Conservation (phyloP, 2,797 vertebrate species). For the Spizella passerina region DNA sequence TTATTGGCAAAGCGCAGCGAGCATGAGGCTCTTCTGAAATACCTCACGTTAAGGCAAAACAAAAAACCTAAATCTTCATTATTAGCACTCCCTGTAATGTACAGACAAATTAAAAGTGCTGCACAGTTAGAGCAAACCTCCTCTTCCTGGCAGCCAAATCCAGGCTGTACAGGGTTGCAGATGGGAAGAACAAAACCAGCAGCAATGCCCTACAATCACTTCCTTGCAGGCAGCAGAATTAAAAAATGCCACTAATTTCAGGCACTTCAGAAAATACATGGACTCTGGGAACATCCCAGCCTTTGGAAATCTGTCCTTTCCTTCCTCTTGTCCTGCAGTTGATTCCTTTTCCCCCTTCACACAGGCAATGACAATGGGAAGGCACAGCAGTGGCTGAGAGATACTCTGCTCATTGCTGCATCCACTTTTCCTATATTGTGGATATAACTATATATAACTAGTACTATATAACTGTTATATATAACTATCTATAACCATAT, state of each 20-base stretch:
- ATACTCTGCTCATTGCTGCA: neutral
- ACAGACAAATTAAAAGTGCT: neutral
- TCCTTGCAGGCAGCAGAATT: neutral
- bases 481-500: neutral
- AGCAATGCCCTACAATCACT: neutral
- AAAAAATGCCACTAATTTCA: neutral
- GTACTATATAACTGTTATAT: neutral
- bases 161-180: neutral
- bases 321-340: neutral
- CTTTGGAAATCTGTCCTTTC: neutral
- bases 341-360: neutral
- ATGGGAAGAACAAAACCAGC: neutral
- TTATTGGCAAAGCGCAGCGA: neutral
- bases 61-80: neutral
- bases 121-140: neutral
- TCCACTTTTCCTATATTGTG: neutral
- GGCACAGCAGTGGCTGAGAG: neutral
- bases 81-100: neutral
- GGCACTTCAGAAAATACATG: neutral
- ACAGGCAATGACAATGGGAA: neutral
- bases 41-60: neutral
- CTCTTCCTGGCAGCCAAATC: neutral
- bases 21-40: neutral
- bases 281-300: neutral
- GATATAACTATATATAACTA: neutral